phyloP scores from a whole-genome alignment of 2,797 vertebrate species.

The Halcyon leucocephala region DNA sequence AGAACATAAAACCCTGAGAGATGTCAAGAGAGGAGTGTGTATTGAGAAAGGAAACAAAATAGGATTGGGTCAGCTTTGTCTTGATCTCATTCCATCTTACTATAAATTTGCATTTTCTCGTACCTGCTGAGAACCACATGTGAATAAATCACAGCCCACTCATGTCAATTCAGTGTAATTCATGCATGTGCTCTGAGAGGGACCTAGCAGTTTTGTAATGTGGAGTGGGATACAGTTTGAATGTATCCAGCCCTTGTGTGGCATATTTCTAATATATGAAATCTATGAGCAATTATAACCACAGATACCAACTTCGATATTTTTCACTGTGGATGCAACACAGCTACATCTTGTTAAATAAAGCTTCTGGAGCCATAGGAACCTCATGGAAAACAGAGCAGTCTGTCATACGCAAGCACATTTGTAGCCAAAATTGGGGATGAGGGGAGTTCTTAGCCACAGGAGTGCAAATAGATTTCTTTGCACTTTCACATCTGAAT shows the following conservation, averaged over 20 bases:
- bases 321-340: neutral
- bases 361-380: neutral
- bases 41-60: neutral
- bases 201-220: neutral
- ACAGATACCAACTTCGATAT: neutral
- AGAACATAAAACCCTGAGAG: neutral
- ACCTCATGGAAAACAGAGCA: neutral
- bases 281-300: neutral
- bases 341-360: neutral
- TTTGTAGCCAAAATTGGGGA: neutral
- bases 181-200: rapidly evolving
- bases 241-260: neutral
- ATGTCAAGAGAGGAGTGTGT: neutral
- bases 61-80: neutral
- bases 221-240: neutral
- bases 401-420: neutral
- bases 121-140: neutral
- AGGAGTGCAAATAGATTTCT: neutral
- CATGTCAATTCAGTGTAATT: neutral
- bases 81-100: neutral
- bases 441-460: neutral
- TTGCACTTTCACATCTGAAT: constrained; percentile 18
- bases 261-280: neutral
- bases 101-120: neutral
- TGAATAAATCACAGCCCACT: neutral